These are phyloP conservation scores for Nycticorax nycticorax DNA, from an alignment of 2,113 vertebrate genomes.

Conservation along the genomic window DNA sequence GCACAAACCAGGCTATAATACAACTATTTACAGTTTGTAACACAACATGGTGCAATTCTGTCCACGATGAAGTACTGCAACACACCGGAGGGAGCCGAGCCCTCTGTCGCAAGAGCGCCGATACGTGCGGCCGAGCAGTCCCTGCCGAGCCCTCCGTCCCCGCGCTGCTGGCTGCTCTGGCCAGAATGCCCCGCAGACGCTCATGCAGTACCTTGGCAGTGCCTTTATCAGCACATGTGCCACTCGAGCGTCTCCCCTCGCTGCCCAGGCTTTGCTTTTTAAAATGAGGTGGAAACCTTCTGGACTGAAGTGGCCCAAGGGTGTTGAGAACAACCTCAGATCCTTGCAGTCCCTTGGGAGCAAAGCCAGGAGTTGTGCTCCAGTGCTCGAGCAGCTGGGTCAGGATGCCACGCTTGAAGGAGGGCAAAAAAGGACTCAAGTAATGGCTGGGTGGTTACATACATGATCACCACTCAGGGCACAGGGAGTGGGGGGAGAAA, in stretches of 20 bases:
- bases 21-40: constrained; percentile 65
- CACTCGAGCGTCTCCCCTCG: background rate
- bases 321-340: background rate
- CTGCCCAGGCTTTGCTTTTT: background rate
- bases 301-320: background rate
- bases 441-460: background rate
- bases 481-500: too few relatives aligned
- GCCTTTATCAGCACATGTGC: background rate
- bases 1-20: constrained; percentile 50
- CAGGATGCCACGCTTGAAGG: background rate
- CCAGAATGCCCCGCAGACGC: background rate
- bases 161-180: background rate
- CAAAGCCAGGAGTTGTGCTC: background rate
- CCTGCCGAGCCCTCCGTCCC: background rate
- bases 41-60: constrained; percentile 44
- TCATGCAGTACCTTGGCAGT: background rate
- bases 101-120: background rate
- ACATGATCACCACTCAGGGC: background rate
- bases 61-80: constrained; percentile 1
- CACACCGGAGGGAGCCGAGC: background rate
- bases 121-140: background rate
- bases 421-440: background rate
- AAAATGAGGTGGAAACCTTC: background rate
- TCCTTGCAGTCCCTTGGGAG: background rate
- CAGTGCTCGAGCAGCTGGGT: background rate